Evolutionary conservation across 2,797 vertebrate species (phyloP).

Genomic region (Amazonetta brasiliensis): DNA sequence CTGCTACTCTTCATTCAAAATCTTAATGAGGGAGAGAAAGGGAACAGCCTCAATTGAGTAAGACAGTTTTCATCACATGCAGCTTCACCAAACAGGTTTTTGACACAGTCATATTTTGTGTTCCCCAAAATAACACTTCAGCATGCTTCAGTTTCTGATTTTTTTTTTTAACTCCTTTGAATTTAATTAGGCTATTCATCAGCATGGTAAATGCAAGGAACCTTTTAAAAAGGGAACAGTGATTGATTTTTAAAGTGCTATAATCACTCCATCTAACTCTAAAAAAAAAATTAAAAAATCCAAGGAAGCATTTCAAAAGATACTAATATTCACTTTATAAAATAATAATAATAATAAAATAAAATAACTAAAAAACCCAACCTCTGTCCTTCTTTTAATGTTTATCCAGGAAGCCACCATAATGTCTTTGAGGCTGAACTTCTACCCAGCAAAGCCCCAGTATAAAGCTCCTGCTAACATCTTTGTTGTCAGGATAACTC

Average conservation of each 20-base stretch:
- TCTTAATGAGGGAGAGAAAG: conserved; percentile 3
- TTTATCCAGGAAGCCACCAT: background rate
- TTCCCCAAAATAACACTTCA: conserved; percentile 59
- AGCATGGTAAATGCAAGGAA: conserved; percentile 61
- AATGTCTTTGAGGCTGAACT: background rate
- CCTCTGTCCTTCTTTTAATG: background rate
- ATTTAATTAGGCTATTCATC: conserved; percentile 72
- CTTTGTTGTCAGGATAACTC: background rate
- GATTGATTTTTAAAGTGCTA: conserved; percentile 67
- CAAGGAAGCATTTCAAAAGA: conserved; percentile 15
- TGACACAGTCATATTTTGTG: conserved; percentile 70
- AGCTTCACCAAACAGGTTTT: conserved; percentile 59
- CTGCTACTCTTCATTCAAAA: conserved; percentile 25
- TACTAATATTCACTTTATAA: conserved; percentile 30
- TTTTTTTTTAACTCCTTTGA: conserved; percentile 60
- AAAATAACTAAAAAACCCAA: background rate
- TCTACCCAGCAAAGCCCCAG: background rate
- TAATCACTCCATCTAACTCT: conserved; percentile 52
- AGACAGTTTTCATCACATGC: conserved; percentile 46
- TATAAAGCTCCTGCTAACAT: background rate
- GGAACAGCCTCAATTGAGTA: conserved; percentile 12
- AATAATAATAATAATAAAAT: background rate
- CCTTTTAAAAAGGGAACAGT: conserved; percentile 57
- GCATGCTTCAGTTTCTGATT: conserved; percentile 50
- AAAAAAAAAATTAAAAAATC: background rate